phyloP scores from a whole-genome alignment of 2,113 vertebrate genomes.

The Orcinus orca region DNA sequence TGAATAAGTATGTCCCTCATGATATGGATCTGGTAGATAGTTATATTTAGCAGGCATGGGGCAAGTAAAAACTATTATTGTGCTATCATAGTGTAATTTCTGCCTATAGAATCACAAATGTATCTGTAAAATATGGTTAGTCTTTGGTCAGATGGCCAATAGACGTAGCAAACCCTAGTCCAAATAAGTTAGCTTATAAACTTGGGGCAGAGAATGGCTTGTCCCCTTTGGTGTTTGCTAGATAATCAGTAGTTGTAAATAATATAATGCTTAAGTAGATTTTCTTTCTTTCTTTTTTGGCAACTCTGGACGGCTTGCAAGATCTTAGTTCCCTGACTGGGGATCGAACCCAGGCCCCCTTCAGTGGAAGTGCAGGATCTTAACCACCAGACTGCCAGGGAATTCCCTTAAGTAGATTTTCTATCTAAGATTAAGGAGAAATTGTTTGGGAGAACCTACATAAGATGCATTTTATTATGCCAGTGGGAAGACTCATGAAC shows the following conservation, averaged over 20 bases:
- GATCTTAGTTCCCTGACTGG: neutral
- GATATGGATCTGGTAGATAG: neutral
- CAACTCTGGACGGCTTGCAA: neutral
- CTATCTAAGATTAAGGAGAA: conserved; percentile 5
- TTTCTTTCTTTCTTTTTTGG: neutral
- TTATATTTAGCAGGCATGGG: neutral
- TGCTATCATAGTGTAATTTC: conserved; percentile 18
- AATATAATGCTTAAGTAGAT: neutral
- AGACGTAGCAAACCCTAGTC: neutral
- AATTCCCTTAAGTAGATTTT: neutral
- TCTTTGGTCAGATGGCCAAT: neutral
- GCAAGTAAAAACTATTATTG: neutral
- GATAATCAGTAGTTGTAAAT: neutral
- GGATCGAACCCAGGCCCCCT: neutral
- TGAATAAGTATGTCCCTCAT: neutral
- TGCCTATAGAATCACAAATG: neutral
- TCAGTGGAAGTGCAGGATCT: too few species aligned
- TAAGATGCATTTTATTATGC: neutral
- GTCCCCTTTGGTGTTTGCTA: neutral
- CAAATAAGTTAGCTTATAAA: neutral
- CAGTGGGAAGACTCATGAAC: neutral
- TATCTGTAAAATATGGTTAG: neutral
- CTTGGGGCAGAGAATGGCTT: neutral
- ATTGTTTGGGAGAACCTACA: neutral
- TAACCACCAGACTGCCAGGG: neutral